Base-by-base conservation (phyloP, 2,113 vertebrate genomes). In the Meriones unguiculatus region DNA sequence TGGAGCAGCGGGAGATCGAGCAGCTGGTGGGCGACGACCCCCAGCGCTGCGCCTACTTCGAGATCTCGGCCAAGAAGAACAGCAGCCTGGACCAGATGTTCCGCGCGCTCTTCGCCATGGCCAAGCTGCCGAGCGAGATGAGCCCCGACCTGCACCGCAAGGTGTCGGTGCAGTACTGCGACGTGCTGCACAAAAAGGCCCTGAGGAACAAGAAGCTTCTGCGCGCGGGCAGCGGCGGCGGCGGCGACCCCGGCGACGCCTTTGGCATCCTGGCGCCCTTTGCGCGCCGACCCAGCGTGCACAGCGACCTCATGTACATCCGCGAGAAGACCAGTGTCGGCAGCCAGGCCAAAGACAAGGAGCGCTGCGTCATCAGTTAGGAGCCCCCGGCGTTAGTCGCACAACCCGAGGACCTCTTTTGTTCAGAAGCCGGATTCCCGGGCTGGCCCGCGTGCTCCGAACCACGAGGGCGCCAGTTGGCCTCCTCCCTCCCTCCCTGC, bases 231-330 rank as follows among this genome's bases (percentile, higher is more conserved):
- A 97, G 98, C 25, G 96, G 97, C 78, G 98, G 97, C 78, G 98
- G 98, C 2, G 57, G 96, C 2, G 93, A 96, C 82, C 54, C 52
- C 0, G 98, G 98, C 0, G 99, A 99, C 35, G 99, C 99, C 22
- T 99, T 99, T 2, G 99, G 99, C 38, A 98, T 99, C 81, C 99
- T 99, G 86, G 99, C 99, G 0, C 99, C 99, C 87, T 99, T 99
- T 10, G 99, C 99, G 32, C 99, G 99, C 73, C 97, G 99, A 52
- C 99, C 99, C 54, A 99, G 99, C 90, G 99, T 99, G 94, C 99
- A 99, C 99, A 99, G 99, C 41, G 99, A 99, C 98, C 99, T 99
- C 95, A 99, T 99, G 99, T 99, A 99, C 98, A 99, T 99, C 81
- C 99, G 99, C 0, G 99, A 99, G 97, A 99, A 99, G 93, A 99